These are phyloP conservation scores for Archegozetes longisetosus DNA, from an alignment of 1,140 invertebrate genomes.

Conservation along the genomic window DNA sequence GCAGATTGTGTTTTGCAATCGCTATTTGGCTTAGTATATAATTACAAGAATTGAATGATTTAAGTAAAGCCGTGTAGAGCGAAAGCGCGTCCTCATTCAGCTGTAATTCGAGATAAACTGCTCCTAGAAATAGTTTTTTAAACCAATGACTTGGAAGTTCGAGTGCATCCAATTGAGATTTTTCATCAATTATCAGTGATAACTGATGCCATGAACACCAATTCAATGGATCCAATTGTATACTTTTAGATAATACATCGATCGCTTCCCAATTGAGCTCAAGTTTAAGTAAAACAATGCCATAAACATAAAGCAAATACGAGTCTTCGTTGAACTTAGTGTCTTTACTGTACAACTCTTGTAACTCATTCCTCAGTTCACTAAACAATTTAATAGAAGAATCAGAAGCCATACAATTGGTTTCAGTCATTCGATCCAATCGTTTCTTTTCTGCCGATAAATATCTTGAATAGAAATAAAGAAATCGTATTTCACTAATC, in stretches of 20 bases:
- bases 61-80: constrained; percentile 55
- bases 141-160: constrained; percentile 81
- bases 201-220: constrained; percentile 90
- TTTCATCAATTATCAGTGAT: constrained; percentile 63
- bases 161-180: constrained; percentile 40
- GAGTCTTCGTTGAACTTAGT: constrained; percentile 5
- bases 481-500: constrained; percentile 49
- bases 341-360: constrained; percentile 17
- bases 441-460: constrained; percentile 31
- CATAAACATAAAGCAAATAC: constrained; percentile 35
- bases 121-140: constrained; percentile 76
- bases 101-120: constrained; percentile 77
- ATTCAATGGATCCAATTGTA: constrained; percentile 57
- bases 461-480: constrained; percentile 69
- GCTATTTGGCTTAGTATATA: constrained; percentile 86
- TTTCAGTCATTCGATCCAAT: constrained; percentile 13
- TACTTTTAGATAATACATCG: constrained; percentile 57
- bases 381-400: constrained; percentile 7
- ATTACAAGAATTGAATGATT: constrained; percentile 61
- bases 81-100: constrained; percentile 62
- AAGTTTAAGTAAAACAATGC: constrained; percentile 72
- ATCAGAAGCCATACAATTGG: background rate
- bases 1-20: constrained; percentile 75
- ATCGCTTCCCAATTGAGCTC: constrained; percentile 54
- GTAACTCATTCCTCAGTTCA: constrained; percentile 19